A percentile compares a stretch with the other conserved stretches of the same genome.
Conservation (phyloP, 2,888 invertebrate genomes). For the Onthophagus sagittarius region DNA sequence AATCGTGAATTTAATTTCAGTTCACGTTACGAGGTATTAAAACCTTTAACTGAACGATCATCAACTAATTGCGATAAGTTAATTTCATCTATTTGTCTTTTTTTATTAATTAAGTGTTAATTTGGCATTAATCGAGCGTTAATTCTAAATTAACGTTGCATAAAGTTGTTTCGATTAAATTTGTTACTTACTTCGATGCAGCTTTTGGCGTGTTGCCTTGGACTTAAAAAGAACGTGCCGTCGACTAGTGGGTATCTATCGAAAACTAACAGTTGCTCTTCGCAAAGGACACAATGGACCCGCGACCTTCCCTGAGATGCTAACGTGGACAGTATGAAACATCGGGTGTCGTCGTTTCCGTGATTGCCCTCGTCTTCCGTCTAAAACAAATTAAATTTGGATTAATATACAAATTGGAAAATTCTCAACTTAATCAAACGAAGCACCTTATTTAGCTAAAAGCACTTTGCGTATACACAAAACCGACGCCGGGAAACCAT, state of each 20-base stretch:
- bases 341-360: conserved; percentile 96
- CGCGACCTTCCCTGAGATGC: conserved; percentile 86
- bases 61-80: background rate
- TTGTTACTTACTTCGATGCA: conserved; percentile 87
- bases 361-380: conserved; percentile 98
- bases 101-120: too few relatives aligned
- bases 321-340: conserved; percentile 91
- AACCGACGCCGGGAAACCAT: background rate
- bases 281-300: conserved; percentile 84
- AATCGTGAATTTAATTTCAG: too few relatives aligned
- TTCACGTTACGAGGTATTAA: background rate
- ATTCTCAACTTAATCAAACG: background rate
- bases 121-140: too few relatives aligned
- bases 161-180: too few relatives aligned
- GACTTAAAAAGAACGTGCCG: conserved; percentile 96
- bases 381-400: too few relatives aligned
- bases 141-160: too few relatives aligned
- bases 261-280: conserved; percentile 85
- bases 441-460: background rate
- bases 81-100: too few relatives aligned
- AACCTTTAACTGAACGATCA: background rate
- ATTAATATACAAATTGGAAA: too few relatives aligned
- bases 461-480: background rate
- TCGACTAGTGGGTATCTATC: conserved; percentile 97
- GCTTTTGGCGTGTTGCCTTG: conserved; percentile 81